Evolutionary conservation across 2,797 vertebrate genomes (phyloP), one percentile per base, ranked within the genome.

Genomic region (Rostrhamus sociabilis): DNA sequence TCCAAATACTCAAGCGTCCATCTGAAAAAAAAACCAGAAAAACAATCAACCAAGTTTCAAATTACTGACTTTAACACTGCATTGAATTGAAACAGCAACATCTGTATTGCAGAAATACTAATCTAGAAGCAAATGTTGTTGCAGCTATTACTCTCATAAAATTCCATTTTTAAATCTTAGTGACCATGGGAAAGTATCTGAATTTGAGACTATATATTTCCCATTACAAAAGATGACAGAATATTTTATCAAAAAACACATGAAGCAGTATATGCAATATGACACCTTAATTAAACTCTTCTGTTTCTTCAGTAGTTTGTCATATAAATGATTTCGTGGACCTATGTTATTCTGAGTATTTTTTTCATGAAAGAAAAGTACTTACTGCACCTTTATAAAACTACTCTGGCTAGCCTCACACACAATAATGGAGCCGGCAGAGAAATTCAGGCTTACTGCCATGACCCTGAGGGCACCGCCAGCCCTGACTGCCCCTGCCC

Each of bases 401-500:
- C 38, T 50, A 34, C 8, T 31, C 27, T 43, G 23, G 19, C 29
- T 32, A 56, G 27, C 15, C 50, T 68, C 26, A 52, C 11, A 20
- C 15, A 15, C 26, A 25, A n/a, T 40, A 77, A 50, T 5, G 8
- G n/a, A 72, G 42, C 42, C 32, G 5, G 11, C 36, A 72, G 22
- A 76, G 59, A 79, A 69, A 80, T 62, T 40, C 25, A 31, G 22
- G 15, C 20, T 71, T 29, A 31, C 15, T 23, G 27, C 31, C 26
- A 9, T 8, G 10, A 25, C 34, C 43, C 26, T 1, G 4, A 29
- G 27, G 20, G 25, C 18, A 42, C 32, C 1, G 3, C 29, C 11
- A 32, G n/a, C 27, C 18, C 55, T 52, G 27, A 9, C 25, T 17
- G 5, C 18, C 42, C 55, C 55, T 68, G 16, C 9, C 8, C 12